Conservation (phyloP, 23 tunicate genomes). For the Trididemnum nubilum region DNA sequence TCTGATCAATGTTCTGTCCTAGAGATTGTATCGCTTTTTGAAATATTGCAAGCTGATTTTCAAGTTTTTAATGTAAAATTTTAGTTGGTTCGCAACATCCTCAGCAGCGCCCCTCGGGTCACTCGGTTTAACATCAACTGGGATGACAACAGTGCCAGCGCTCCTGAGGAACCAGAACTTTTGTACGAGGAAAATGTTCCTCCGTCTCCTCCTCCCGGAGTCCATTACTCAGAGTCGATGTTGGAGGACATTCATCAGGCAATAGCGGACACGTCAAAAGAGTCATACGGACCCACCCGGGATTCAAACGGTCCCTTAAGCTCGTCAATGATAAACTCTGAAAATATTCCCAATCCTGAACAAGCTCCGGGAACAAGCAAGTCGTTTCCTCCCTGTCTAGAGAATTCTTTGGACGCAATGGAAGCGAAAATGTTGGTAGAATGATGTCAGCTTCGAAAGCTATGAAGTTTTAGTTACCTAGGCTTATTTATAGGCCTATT, state of each 20-base stretch:
- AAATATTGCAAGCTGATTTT: no score
- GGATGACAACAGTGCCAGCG: slow-evolving; percentile 65
- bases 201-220: slow-evolving; percentile 57
- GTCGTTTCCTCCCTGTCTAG: slow-evolving; percentile 45
- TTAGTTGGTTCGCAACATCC: slow-evolving; percentile 76
- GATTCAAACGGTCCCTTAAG: slow-evolving; percentile 54
- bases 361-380: slow-evolving; percentile 3
- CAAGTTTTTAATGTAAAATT: no score
- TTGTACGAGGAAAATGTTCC: slow-evolving; percentile 48
- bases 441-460: no score
- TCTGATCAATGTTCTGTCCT: no score
- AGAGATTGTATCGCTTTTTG: no score
- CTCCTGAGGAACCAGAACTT: slow-evolving; percentile 11
- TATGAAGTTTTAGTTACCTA: no score
- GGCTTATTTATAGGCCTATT: no score
- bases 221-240: slow-evolving; percentile 44
- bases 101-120: slow-evolving; percentile 83
- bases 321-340: slow-evolving; percentile 35
- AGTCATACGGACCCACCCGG: slow-evolving; percentile 24
- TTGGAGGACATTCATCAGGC: slow-evolving; percentile 59
- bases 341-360: slow-evolving; percentile 29
- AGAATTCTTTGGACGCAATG: slow-evolving; percentile 63
- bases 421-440: slow-evolving; percentile 71
- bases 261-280: slow-evolving; percentile 36
- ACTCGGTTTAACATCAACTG: slow-evolving; percentile 94